phyloP scores from a whole-genome alignment of 2,113 vertebrate species.

The Tyto alba region DNA sequence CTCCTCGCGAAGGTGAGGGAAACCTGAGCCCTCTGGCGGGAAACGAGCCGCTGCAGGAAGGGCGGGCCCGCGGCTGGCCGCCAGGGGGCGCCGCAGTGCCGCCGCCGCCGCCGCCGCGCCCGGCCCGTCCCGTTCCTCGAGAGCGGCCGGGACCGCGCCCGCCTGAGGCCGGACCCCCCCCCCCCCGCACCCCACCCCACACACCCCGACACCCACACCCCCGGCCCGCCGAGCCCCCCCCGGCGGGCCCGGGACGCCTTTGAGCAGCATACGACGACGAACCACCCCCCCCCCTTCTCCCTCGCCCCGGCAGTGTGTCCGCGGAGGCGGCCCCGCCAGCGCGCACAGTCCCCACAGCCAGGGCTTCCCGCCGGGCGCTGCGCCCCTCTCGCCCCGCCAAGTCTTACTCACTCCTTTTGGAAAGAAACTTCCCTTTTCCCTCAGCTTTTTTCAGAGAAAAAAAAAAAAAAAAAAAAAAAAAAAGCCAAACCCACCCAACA shows the following conservation, averaged over 20 bases:
- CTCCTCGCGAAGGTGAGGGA: neutral
- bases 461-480: no score
- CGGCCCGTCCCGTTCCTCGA: neutral
- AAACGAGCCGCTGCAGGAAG: neutral
- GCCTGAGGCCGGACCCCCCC: neutral
- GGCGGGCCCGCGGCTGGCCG: neutral
- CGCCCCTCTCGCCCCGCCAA: neutral
- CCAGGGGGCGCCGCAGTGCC: neutral
- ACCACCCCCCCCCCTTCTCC: neutral
- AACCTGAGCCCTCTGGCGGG: neutral
- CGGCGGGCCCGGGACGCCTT: neutral
- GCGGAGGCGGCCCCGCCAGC: neutral
- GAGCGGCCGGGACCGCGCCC: neutral
- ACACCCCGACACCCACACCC: no score
- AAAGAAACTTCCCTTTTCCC: neutral
- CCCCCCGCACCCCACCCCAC: no score
- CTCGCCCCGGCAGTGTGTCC: neutral
- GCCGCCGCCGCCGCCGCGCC: neutral
- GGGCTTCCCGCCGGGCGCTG: neutral
- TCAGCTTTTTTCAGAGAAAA: neutral
- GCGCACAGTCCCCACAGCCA: neutral
- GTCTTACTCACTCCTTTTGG: neutral
- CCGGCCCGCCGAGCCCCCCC: neutral
- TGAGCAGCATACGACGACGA: neutral
- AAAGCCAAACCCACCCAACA: neutral